phyloP scores from a whole-genome alignment of 2,888 invertebrate genomes.

The Germaria angustata region DNA sequence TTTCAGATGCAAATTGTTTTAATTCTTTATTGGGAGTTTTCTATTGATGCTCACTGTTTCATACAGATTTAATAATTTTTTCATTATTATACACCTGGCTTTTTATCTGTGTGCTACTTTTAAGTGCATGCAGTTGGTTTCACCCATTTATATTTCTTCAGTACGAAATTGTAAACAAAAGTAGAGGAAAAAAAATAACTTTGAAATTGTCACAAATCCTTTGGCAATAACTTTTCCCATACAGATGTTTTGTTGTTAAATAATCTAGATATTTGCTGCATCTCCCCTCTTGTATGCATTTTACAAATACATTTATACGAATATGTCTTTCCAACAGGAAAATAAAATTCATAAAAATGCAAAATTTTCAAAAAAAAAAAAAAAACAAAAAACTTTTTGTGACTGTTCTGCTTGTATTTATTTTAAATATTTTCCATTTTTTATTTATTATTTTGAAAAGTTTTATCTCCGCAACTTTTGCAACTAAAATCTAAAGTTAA shows the following conservation, averaged over 20 bases:
- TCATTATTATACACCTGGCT: not conserved
- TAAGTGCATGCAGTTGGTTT: constrained; percentile 1
- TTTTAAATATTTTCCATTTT: not conserved
- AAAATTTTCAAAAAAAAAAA: constrained; percentile 7
- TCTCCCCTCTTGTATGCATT: not conserved
- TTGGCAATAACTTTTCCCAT: constrained; percentile 28
- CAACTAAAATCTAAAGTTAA: constrained; percentile 25
- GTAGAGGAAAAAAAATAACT: not conserved
- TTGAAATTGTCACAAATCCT: constrained; percentile 26
- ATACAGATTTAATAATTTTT: not conserved
- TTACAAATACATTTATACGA: not conserved
- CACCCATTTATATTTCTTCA: not conserved
- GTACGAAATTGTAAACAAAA: not conserved
- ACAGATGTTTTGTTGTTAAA: constrained; percentile 12
- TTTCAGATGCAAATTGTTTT: too few species aligned
- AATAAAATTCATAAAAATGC: not conserved
- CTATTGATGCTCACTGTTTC: not conserved
- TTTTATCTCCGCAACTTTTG: constrained; percentile 21
- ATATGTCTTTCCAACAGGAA: not conserved
- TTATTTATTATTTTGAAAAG: not conserved
- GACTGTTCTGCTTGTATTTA: not conserved
- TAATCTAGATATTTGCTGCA: constrained; percentile 13
- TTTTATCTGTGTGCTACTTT: not conserved
- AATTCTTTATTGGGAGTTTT: not conserved
- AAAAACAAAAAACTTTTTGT: too few species aligned